Evolutionary conservation across 2,113 vertebrate species (phyloP), one percentile per base, ranked within the genome.

Genomic region (Gnathonemus echidnorhynchus): DNA sequence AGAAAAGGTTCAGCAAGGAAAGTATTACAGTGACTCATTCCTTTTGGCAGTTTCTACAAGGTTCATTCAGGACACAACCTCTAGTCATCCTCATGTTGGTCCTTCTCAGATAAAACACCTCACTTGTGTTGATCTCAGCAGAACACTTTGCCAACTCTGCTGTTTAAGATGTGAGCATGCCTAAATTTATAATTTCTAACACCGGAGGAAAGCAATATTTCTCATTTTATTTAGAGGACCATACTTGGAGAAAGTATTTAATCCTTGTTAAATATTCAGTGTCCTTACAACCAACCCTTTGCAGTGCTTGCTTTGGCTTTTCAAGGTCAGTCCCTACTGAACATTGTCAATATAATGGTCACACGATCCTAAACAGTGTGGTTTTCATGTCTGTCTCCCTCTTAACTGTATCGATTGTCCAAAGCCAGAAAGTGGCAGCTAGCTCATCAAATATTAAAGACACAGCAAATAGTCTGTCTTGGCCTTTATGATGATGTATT

Each of bases 381-480:
- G 62, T 45, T 88, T 56, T 56, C 49, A 88, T 24, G 56, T 66
- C 87, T 46, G 53, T 24, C 56, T 42, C 53, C 21, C 31, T 88
- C 50, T 77, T 24, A 45, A 74, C 50, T 42, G 49, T 84, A 89
- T 89, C 42, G 88, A 89, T 83, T 56, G 49, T 53, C 88, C 88
- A 74, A 53, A 45, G 27, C 70, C 74, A 89, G 88, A 84, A 89
- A 89, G 74, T 58, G 74, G 49, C 88, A 84, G 88, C 80, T 42
- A 89, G 88, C 88, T 89, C 49, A 89, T 89, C 35, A 89, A 88
- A 89, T 80, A 89, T 83, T 83, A 27, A 89, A 84, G 74, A 42
- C 70, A 35, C 27, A 17, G 88, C 49, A 89, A 86, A 62, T 48
- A 42, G 50, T 46, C 89, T 89, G 42, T 27, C 89, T 31, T 85